Conservation (phyloP, 1,140 invertebrate genomes). For the Akabosia matsudoensis region DNA sequence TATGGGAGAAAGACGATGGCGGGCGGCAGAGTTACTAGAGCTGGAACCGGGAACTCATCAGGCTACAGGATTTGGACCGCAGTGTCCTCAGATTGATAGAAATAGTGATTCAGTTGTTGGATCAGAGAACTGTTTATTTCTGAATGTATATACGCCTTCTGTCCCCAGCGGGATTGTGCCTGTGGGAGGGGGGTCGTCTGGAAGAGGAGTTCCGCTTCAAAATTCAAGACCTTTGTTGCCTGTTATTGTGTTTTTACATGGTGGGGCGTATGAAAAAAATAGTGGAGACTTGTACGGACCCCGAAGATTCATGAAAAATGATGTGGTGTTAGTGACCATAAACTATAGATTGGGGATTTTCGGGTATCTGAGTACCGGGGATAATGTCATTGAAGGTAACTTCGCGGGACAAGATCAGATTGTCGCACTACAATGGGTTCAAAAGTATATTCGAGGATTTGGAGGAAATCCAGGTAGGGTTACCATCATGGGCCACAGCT, state of each 20-base stretch:
- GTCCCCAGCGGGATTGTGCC: slow-evolving; percentile 22
- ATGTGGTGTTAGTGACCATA: slow-evolving; percentile 57
- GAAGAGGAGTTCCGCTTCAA: not conserved
- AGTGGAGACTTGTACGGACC: slow-evolving; percentile 44
- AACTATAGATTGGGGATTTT: slow-evolving; percentile 56
- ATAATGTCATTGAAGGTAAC: slow-evolving; percentile 49
- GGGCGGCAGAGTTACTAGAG: slow-evolving; percentile 29
- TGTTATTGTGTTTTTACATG: slow-evolving; percentile 47
- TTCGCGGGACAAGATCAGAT: slow-evolving; percentile 53
- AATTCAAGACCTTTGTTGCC: slow-evolving; percentile 26
- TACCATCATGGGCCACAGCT: slow-evolving; percentile 25
- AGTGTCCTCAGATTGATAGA: slow-evolving; percentile 31
- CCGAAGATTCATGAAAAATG: slow-evolving; percentile 50
- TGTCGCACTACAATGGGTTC: slow-evolving; percentile 53
- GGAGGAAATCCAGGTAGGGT: slow-evolving; percentile 45
- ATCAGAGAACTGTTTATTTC: slow-evolving; percentile 32
- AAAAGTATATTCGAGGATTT: slow-evolving; percentile 49
- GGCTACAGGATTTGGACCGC: slow-evolving; percentile 6
- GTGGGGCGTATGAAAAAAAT: slow-evolving; percentile 41
- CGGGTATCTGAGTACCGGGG: slow-evolving; percentile 48
- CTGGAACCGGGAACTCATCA: slow-evolving; percentile 18
- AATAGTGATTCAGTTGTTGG: slow-evolving; percentile 16
- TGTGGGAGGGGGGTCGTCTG: not conserved
- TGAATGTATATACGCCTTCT: slow-evolving; percentile 35
- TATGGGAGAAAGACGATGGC: not conserved